Conservation (phyloP, 2,888 invertebrate genomes). For the Thymelicus lineola region DNA sequence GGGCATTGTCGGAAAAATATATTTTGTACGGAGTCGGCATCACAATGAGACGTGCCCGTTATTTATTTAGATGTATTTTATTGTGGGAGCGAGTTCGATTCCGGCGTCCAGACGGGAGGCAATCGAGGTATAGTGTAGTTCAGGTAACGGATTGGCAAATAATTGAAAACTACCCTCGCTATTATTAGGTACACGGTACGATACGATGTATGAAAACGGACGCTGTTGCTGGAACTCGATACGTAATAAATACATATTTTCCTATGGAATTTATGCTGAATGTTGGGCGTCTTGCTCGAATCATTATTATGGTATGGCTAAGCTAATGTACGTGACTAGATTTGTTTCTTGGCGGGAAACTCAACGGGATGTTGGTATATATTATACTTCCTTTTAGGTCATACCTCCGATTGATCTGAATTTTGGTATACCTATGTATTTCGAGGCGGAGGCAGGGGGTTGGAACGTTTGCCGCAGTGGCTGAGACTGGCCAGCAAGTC, state of each 20-base stretch:
- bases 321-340: no score
- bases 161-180: slow-evolving; percentile 68
- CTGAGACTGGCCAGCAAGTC: no score
- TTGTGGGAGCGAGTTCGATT: slow-evolving; percentile 66
- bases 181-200: slow-evolving; percentile 38
- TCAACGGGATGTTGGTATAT: no score
- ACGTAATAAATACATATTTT: slow-evolving; percentile 21
- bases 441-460: no score
- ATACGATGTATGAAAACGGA: slow-evolving; percentile 24
- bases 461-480: no score
- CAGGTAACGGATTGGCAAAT: slow-evolving; percentile 72
- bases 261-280: not conserved
- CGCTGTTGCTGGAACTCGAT: slow-evolving; percentile 11
- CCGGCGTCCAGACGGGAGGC: slow-evolving; percentile 67
- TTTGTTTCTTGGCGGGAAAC: not conserved
- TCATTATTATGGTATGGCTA: not conserved
- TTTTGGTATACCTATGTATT: no score
- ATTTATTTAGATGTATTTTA: slow-evolving; percentile 80
- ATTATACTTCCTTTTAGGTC: no score
- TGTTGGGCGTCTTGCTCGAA: not conserved
- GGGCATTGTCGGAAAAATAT: slow-evolving; percentile 62
- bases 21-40: slow-evolving; percentile 72
- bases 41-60: slow-evolving; percentile 75
- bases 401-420: no score
- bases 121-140: slow-evolving; percentile 60